Percentiles rank a stretch among this genome's conserved stretches.
phyloP scores from a whole-genome alignment of 2,113 vertebrate genomes.

The Accipiter cooperii region DNA sequence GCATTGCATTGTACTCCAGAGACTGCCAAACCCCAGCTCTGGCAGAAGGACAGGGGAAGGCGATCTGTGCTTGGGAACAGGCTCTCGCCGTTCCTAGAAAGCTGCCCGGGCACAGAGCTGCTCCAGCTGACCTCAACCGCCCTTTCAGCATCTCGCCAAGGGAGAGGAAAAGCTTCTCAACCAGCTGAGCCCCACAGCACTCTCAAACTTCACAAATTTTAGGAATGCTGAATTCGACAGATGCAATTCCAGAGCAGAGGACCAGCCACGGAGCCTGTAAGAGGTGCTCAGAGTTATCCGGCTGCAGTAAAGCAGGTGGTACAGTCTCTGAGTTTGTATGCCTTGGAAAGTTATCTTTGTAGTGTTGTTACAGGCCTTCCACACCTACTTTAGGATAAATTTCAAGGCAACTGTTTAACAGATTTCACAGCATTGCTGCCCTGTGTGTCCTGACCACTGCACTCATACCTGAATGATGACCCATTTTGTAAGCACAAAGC shows the following conservation, averaged over 20 bases:
- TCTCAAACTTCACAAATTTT: background rate
- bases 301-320: background rate
- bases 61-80: accelerated
- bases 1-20: background rate
- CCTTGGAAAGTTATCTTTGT: background rate
- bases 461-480: background rate
- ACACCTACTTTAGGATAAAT: background rate
- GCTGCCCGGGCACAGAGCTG: background rate
- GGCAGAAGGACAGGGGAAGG: background rate
- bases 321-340: background rate
- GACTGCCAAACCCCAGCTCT: background rate
- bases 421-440: background rate
- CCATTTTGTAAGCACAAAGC: background rate
- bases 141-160: background rate
- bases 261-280: background rate
- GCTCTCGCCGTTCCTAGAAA: background rate
- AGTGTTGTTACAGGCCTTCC: background rate
- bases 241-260: background rate
- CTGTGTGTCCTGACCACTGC: background rate
- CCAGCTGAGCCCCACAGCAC: background rate
- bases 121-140: background rate
- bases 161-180: background rate
- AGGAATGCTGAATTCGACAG: background rate
- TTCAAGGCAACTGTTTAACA: background rate
- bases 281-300: background rate